Evolutionary conservation across 1,140 invertebrate genomes (phyloP).

Genomic region (Asobara japonica): DNA sequence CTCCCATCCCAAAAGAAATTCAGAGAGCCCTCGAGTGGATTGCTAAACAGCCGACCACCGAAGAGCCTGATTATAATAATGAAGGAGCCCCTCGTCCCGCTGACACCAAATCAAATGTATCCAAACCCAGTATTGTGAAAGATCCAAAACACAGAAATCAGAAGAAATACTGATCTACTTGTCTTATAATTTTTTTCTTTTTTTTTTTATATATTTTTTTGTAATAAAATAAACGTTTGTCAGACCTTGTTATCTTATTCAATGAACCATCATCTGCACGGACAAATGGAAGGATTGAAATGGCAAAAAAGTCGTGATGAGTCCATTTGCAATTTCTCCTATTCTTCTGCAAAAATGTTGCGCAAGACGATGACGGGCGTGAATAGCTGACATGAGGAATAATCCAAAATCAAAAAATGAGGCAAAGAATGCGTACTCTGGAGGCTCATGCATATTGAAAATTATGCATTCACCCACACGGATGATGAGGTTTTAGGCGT

Average conservation of each 20-base stretch:
- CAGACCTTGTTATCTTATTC: too few relatives aligned
- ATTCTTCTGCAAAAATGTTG: too few relatives aligned
- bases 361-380: too few relatives aligned
- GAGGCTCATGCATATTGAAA: neutral
- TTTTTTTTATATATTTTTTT: too few relatives aligned
- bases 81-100: neutral
- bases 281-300: too few relatives aligned
- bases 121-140: neutral
- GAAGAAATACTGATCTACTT: neutral
- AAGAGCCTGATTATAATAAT: constrained; percentile 41
- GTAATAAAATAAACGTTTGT: neutral
- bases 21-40: constrained; percentile 78
- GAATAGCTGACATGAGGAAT: too few relatives aligned
- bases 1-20: constrained; percentile 77
- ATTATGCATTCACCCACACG: neutral
- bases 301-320: too few relatives aligned
- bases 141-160: neutral
- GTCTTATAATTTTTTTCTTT: neutral
- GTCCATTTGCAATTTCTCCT: too few relatives aligned
- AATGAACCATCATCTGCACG: too few relatives aligned
- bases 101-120: neutral
- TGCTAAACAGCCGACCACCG: constrained; percentile 61
- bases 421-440: neutral
- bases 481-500: neutral
- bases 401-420: neutral